Conservation (phyloP, 1,140 invertebrate genomes). For the Tetraneura akinire region DNA sequence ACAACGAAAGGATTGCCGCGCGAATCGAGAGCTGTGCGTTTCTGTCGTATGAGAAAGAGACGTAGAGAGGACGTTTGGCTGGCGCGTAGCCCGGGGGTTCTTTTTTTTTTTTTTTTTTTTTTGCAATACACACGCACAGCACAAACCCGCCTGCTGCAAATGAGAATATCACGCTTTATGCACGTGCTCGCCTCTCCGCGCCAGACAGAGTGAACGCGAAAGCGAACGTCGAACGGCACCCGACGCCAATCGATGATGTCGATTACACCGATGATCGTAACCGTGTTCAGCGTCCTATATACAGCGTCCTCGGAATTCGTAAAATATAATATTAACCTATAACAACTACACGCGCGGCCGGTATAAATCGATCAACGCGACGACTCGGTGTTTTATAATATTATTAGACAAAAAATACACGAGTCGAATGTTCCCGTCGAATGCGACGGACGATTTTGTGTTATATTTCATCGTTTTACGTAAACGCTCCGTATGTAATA, state of each 20-base stretch:
- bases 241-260: neutral
- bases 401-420: too few species aligned
- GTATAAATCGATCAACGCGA: too few species aligned
- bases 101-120: slow-evolving; percentile 7
- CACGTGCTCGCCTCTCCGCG: slow-evolving; percentile 10
- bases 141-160: neutral
- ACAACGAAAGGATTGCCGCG: neutral
- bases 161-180: slow-evolving; percentile 39
- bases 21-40: neutral
- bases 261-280: too few species aligned
- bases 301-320: too few species aligned
- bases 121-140: neutral
- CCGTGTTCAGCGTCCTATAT: too few species aligned
- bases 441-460: too few species aligned
- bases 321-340: too few species aligned
- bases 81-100: slow-evolving; percentile 2
- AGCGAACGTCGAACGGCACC: neutral
- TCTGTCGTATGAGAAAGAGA: neutral
- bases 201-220: neutral
- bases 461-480: too few species aligned
- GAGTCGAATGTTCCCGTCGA: too few species aligned
- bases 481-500: too few species aligned
- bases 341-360: too few species aligned
- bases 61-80: neutral
- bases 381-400: too few species aligned